These are phyloP conservation scores for Myotis findleyi DNA, from an alignment of 2,797 vertebrate species.

Conservation along the genomic window DNA sequence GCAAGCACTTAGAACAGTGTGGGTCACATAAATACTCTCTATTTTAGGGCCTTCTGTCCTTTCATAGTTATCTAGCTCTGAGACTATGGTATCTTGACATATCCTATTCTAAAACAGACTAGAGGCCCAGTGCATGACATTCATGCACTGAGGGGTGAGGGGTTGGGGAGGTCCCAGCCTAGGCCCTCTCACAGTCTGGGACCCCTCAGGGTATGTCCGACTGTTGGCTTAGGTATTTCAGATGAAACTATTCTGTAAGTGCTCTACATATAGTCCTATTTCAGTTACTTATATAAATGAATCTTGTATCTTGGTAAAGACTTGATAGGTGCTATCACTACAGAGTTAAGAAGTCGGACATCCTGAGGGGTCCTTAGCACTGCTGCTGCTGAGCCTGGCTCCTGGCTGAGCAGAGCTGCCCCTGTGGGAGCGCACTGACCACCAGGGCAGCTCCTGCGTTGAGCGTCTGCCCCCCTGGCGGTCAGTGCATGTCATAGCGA, in stretches of 20 bases:
- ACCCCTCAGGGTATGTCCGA: no score
- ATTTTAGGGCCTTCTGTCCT: constrained; percentile 1
- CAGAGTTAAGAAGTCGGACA: constrained; percentile 15
- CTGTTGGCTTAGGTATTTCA: constrained; percentile 9
- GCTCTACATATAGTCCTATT: neutral
- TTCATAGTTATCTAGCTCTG: neutral
- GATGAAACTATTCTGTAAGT: constrained; percentile 48
- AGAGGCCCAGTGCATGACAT: no score
- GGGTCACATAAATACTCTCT: neutral
- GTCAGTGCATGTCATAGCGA: no score
- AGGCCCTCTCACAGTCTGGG: no score
- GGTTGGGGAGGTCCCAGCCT: no score
- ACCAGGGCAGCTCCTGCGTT: no score
- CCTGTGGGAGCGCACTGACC: no score
- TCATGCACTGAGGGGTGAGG: no score
- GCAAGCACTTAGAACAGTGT: neutral
- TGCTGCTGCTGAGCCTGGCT: no score
- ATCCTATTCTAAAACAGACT: neutral
- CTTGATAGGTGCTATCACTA: neutral
- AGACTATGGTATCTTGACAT: neutral
- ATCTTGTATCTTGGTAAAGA: constrained; percentile 9
- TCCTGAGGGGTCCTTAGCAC: no score
- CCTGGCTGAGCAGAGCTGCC: no score
- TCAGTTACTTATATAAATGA: constrained; percentile 46
- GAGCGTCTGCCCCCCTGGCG: no score